Conservation (phyloP, 2,888 invertebrate genomes). For the Cyrtodaria siliqua region DNA sequence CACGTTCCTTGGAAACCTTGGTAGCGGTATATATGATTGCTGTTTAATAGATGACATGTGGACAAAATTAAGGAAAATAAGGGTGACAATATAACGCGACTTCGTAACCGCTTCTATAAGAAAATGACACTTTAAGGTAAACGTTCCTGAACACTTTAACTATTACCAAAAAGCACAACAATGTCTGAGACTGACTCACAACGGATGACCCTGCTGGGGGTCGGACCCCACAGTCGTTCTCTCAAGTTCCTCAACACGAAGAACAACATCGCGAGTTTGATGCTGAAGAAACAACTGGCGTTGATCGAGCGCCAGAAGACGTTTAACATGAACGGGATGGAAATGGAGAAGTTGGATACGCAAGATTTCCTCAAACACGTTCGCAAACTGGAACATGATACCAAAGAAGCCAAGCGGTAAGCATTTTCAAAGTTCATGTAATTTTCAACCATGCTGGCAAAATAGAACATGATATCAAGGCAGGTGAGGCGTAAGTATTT, state of each 20-base stretch:
- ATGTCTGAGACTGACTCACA: conserved; percentile 55
- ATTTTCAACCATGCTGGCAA: no score
- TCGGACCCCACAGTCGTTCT: conserved; percentile 62
- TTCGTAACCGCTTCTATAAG: no score
- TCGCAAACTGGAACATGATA: conserved; percentile 69
- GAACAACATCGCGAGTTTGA: conserved; percentile 72
- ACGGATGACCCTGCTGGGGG: conserved; percentile 49
- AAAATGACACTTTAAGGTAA: no score
- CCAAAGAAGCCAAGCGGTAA: conserved; percentile 82
- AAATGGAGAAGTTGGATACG: conserved; percentile 69
- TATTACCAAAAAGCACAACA: not conserved
- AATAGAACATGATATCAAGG: no score
- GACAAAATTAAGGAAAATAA: no score
- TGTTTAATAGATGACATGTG: no score
- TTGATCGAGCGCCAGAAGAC: conserved; percentile 67
- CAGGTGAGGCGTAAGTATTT: no score
- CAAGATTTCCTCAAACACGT: conserved; percentile 73
- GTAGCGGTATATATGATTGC: no score
- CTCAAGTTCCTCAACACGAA: conserved; percentile 73
- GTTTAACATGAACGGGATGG: conserved; percentile 64
- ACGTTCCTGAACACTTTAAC: no score
- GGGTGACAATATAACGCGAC: no score
- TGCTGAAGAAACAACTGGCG: conserved; percentile 66
- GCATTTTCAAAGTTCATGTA: no score
- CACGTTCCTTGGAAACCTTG: no score